These are phyloP conservation scores for Bungarus multicinctus DNA, from an alignment of 2,113 vertebrate genomes.

Conservation along the genomic window DNA sequence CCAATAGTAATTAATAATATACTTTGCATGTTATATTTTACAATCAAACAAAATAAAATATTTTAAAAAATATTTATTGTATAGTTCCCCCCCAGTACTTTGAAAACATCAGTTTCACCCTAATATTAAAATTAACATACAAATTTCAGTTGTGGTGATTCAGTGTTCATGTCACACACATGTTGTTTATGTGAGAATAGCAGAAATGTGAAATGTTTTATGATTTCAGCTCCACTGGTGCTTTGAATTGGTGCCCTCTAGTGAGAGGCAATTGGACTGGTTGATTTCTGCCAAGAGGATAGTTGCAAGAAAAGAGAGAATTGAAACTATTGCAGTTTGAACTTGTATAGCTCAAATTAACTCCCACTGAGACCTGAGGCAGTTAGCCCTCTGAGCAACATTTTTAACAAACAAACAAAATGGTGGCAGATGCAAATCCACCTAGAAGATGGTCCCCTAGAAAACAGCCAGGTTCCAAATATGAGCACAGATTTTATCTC, in stretches of 20 bases:
- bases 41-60: neutral
- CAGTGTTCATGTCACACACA: neutral
- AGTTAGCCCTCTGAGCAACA: neutral
- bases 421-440: slow-evolving; percentile 39
- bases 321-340: slow-evolving; percentile 18
- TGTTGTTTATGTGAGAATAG: neutral
- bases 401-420: slow-evolving; percentile 44
- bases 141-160: neutral
- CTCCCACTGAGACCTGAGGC: neutral
- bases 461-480: slow-evolving; percentile 13
- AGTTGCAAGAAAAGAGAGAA: slow-evolving; percentile 41
- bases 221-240: slow-evolving; percentile 12
- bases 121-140: neutral
- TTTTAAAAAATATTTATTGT: neutral
- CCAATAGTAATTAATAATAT: neutral
- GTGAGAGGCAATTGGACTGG: slow-evolving; percentile 42
- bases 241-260: slow-evolving; percentile 6
- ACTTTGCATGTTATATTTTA: neutral
- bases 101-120: neutral
- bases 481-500: neutral
- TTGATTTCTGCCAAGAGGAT: slow-evolving; percentile 47
- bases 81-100: neutral
- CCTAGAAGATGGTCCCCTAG: neutral
- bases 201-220: neutral
- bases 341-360: neutral